Percentiles rank a stretch among this genome's conserved stretches.
phyloP scores from a whole-genome alignment of 2,888 invertebrate genomes.

The Alcis repandata region DNA sequence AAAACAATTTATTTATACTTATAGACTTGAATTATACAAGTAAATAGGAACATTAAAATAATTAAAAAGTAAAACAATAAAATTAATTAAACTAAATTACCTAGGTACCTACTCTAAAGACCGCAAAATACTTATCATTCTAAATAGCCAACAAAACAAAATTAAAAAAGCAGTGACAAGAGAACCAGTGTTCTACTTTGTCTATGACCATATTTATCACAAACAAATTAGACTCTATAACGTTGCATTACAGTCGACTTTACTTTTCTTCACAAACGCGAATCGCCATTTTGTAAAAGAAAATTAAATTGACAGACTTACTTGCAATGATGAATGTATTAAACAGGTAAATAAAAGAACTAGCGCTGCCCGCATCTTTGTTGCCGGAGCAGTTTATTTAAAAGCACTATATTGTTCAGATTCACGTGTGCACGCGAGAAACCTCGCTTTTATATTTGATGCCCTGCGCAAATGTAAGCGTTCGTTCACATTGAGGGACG shows the following conservation, averaged over 20 bases:
- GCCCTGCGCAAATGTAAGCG: constrained; percentile 28
- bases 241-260: not conserved
- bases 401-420: constrained; percentile 25
- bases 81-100: no score
- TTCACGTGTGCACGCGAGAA: constrained; percentile 19
- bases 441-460: constrained; percentile 42
- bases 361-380: constrained; percentile 41
- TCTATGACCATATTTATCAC: not conserved
- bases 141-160: no score
- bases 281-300: constrained; percentile 1
- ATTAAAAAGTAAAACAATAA: no score
- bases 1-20: no score
- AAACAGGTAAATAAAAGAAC: constrained; percentile 48
- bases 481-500: constrained; percentile 41
- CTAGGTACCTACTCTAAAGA: no score
- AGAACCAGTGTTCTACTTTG: not conserved
- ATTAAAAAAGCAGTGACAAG: no score
- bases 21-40: no score
- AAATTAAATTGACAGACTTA: constrained; percentile 44
- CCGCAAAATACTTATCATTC: no score
- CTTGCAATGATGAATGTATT: constrained; percentile 54
- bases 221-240: not conserved
- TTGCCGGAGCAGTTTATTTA: constrained; percentile 13
- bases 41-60: no score
- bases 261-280: not conserved